These are phyloP conservation scores for Perccottus glenii DNA, from an alignment of 2,113 vertebrate species.

Conservation along the genomic window DNA sequence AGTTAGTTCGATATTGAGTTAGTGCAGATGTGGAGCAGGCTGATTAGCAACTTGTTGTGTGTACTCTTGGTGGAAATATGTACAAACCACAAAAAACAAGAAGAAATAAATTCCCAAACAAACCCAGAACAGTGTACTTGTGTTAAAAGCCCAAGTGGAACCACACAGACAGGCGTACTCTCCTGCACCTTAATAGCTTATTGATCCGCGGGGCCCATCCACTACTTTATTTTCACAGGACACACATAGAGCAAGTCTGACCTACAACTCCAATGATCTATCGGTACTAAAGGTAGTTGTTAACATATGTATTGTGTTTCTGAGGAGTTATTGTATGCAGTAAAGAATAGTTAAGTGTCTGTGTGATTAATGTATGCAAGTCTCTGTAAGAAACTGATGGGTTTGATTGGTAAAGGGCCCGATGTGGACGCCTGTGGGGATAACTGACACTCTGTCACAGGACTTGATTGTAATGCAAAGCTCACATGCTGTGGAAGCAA, in stretches of 20 bases:
- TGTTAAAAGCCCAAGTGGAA: constrained; percentile 13
- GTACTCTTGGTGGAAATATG: background rate
- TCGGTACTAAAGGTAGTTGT: constrained; percentile 14
- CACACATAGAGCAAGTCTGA: constrained; percentile 6
- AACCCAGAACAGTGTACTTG: constrained; percentile 21
- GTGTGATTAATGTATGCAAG: background rate
- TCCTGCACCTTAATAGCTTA: constrained; percentile 63
- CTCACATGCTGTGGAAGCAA: background rate
- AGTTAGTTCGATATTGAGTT: background rate
- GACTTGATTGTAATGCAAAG: background rate
- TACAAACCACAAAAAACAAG: background rate
- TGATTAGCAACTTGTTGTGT: background rate
- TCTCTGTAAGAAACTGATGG: background rate
- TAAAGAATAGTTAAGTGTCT: background rate
- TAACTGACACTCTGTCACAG: no score
- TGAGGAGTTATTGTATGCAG: constrained; percentile 6
- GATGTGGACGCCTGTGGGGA: background rate
- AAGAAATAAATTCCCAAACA: background rate
- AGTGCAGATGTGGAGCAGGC: constrained; percentile 1
- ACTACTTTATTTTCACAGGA: constrained; percentile 36
- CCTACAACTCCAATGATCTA: constrained; percentile 32
- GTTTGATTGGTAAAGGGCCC: background rate
- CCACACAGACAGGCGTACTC: constrained; percentile 37
- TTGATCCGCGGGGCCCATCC: constrained; percentile 57
- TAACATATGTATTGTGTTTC: constrained; percentile 23